phyloP scores from a whole-genome alignment of 2,888 invertebrate species.

The Pristionchus fissidentatus region DNA sequence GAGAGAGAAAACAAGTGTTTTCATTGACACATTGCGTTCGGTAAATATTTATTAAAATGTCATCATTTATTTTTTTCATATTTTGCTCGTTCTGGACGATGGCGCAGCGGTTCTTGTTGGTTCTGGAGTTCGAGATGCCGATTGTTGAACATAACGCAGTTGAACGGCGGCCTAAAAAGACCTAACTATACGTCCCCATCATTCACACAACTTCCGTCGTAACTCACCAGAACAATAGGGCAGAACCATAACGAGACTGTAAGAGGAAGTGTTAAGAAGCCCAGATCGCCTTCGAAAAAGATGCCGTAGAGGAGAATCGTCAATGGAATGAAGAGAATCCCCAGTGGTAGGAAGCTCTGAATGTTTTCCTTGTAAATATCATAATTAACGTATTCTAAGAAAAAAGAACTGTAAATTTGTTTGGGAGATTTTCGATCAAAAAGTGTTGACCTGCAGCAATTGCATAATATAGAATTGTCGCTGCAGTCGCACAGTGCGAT shows the following conservation, averaged over 20 bases:
- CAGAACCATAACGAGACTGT: background rate
- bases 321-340: background rate
- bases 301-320: background rate
- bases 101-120: background rate
- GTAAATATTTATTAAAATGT: too few species aligned
- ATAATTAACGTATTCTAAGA: too few species aligned
- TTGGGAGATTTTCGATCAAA: background rate
- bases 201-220: too few species aligned
- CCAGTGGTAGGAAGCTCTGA: background rate
- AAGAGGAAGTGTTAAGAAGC: background rate
- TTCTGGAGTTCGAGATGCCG: background rate
- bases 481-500: background rate
- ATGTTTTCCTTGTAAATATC: background rate
- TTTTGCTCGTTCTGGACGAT: background rate
- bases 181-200: background rate
- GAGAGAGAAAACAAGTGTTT: too few species aligned
- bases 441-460: background rate
- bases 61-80: too few species aligned
- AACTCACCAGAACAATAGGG: background rate
- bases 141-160: background rate
- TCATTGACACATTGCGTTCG: too few species aligned
- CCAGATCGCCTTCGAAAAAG: slow-evolving; percentile 9
- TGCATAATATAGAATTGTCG: slow-evolving; percentile 8
- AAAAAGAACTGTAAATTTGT: background rate
- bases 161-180: background rate